Percentiles rank a stretch among this genome's conserved stretches.
Conservation (phyloP, 2,797 vertebrate species). For the Saxicola maurus region DNA sequence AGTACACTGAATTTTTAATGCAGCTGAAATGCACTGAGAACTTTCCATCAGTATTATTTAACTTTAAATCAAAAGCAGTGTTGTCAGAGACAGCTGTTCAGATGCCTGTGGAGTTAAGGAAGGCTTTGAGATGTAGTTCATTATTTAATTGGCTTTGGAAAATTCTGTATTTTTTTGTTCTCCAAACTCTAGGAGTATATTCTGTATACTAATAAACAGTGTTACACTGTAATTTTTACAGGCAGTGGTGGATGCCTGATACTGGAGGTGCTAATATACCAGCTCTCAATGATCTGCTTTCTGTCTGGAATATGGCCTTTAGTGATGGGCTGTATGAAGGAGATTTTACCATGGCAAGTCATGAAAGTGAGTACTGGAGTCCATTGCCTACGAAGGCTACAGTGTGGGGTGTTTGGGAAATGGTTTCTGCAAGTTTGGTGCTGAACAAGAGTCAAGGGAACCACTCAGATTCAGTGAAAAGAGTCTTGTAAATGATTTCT, state of each 20-base stretch:
- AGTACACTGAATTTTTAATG: neutral
- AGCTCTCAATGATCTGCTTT: conserved; percentile 93
- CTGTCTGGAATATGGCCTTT: conserved; percentile 97
- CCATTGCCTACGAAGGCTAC: accelerated
- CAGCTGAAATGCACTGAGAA: neutral
- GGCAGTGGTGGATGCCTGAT: conserved; percentile 99
- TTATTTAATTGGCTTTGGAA: neutral
- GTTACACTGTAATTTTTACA: conserved; percentile 34
- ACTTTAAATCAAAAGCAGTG: neutral
- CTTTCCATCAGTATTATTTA: neutral
- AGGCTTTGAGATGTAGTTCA: neutral
- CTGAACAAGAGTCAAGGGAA: neutral
- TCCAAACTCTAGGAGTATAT: neutral
- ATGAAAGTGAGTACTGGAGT: conserved; percentile 86
- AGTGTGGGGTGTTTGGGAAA: neutral
- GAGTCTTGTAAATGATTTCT: neutral
- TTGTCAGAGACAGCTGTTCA: neutral
- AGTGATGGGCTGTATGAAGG: conserved; percentile 96
- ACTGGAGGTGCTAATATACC: conserved; percentile 96
- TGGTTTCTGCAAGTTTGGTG: neutral
- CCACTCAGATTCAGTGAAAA: neutral
- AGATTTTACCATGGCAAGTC: conserved; percentile 91
- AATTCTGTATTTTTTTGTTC: neutral
- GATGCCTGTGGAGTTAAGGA: neutral
- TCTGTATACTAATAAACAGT: neutral